These are phyloP conservation scores for Moxostoma hubbsi DNA, from an alignment of 2,797 vertebrate species.

Conservation along the genomic window DNA sequence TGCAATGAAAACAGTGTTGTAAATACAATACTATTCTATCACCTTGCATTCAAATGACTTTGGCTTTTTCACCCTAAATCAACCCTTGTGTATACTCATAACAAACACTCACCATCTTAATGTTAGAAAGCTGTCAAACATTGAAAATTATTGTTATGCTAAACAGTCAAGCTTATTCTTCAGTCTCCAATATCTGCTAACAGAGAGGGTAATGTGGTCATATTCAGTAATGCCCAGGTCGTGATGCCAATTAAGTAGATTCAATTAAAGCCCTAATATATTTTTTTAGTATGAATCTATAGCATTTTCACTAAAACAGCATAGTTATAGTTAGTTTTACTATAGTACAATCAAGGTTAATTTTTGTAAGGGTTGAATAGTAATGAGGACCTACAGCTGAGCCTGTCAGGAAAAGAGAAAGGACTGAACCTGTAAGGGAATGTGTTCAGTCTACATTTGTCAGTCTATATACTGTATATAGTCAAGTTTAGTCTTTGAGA, in stretches of 20 bases:
- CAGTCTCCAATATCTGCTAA: background rate
- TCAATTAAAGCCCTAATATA: too few species aligned
- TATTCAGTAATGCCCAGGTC: background rate
- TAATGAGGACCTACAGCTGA: background rate
- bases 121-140: slow-evolving; percentile 4
- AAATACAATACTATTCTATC: background rate
- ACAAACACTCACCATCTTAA: slow-evolving; percentile 1
- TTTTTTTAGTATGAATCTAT: too few species aligned
- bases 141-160: background rate
- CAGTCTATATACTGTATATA: background rate
- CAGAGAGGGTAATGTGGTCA: background rate
- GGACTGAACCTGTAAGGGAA: background rate
- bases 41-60: background rate
- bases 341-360: background rate
- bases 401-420: background rate
- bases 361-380: background rate
- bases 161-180: background rate
- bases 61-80: background rate
- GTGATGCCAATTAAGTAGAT: too few species aligned
- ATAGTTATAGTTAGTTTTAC: too few species aligned
- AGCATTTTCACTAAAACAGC: too few species aligned
- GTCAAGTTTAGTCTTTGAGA: background rate
- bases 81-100: background rate
- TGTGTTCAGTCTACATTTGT: background rate
- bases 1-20: background rate